Evolutionary conservation across 2,113 vertebrate species (phyloP).

Genomic region (Larimichthys polyactis): DNA sequence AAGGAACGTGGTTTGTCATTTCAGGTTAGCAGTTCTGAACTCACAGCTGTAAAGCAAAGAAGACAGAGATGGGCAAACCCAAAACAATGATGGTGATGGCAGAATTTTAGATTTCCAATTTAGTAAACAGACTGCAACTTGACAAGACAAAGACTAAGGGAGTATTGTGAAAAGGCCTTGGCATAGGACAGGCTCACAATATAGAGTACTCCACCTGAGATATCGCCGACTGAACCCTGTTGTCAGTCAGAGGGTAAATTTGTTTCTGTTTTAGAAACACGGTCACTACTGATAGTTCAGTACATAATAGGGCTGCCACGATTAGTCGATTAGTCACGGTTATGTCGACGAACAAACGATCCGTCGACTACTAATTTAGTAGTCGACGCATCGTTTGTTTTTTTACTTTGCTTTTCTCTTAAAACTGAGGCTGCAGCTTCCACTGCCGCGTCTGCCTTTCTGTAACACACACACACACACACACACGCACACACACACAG

Average conservation of each 20-base stretch:
- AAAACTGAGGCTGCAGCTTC: no score
- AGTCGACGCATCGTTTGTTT: no score
- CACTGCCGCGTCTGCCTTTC: no score
- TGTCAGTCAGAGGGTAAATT: background rate
- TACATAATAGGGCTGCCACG: background rate
- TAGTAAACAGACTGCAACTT: conserved; percentile 11
- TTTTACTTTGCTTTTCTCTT: no score
- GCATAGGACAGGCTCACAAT: background rate
- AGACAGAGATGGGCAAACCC: background rate
- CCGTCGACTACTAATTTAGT: no score
- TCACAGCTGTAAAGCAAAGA: conserved; percentile 17
- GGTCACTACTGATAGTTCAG: background rate
- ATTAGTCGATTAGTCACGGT: no score
- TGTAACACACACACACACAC: no score
- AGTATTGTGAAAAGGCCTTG: background rate
- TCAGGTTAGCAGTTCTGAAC: conserved; percentile 21
- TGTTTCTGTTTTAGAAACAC: background rate
- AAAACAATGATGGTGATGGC: conserved; percentile 1
- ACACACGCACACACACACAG: no score
- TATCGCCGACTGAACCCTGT: background rate
- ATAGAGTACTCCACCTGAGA: background rate
- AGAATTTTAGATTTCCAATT: conserved; percentile 6
- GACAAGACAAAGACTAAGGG: conserved; percentile 18
- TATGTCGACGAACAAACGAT: no score
- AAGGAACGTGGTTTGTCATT: conserved; percentile 26